Evolutionary conservation across 2,888 invertebrate species (phyloP).

Genomic region (Caradrina kadenii): DNA sequence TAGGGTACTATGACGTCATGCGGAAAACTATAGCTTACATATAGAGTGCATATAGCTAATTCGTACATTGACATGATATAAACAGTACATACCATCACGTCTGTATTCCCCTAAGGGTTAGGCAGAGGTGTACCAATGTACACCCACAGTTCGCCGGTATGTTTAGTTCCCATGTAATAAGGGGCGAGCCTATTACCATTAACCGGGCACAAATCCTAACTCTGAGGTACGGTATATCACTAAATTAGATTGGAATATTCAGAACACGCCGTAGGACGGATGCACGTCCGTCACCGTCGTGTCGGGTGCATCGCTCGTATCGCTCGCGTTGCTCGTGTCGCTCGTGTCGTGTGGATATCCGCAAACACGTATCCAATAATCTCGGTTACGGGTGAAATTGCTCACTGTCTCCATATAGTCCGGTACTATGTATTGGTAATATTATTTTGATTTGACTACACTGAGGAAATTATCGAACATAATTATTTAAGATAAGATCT

Average conservation of each 20-base stretch:
- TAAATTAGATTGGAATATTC: conserved; percentile 43
- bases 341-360: conserved; percentile 12
- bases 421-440: background rate
- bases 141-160: too few relatives aligned
- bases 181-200: too few relatives aligned
- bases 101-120: too few relatives aligned
- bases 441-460: background rate
- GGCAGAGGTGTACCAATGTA: too few relatives aligned
- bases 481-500: too few relatives aligned
- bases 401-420: conserved; percentile 1
- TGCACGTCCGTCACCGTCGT: conserved; percentile 33
- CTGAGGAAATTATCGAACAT: too few relatives aligned
- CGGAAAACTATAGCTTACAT: background rate
- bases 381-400: background rate
- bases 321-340: conserved; percentile 16
- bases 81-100: too few relatives aligned
- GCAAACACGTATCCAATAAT: conserved; percentile 27
- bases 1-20: background rate
- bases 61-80: too few relatives aligned
- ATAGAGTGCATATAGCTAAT: too few relatives aligned
- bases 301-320: conserved; percentile 13
- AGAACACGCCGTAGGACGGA: conserved; percentile 34
- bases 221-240: background rate
- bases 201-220: too few relatives aligned
- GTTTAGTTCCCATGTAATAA: too few relatives aligned